phyloP scores from a whole-genome alignment of 2,888 invertebrate genomes.

The Euspilapteryx auroguttella region DNA sequence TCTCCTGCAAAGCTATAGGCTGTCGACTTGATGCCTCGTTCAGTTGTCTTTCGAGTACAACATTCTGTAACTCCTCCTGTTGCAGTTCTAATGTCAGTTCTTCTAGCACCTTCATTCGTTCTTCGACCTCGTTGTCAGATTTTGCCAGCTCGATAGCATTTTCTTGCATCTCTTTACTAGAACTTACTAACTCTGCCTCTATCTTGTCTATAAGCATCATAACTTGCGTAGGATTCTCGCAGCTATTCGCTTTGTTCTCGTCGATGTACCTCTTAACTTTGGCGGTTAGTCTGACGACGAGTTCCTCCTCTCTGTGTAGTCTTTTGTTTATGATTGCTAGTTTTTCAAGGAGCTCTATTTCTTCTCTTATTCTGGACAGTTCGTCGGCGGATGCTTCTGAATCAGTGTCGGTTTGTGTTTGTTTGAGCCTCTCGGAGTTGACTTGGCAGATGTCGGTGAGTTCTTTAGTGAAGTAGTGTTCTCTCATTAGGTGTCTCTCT shows the following conservation, averaged over 20 bases:
- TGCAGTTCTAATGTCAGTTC: constrained; percentile 55
- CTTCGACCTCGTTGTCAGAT: constrained; percentile 54
- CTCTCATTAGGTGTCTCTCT: constrained; percentile 53
- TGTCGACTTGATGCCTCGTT: constrained; percentile 48
- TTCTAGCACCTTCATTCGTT: constrained; percentile 54
- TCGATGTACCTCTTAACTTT: constrained; percentile 64
- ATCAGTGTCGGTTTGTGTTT: constrained; percentile 43
- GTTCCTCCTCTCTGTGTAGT: constrained; percentile 73
- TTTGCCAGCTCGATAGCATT: constrained; percentile 49
- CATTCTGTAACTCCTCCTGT: constrained; percentile 48
- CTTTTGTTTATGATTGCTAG: constrained; percentile 73
- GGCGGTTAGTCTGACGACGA: constrained; percentile 67
- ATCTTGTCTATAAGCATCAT: constrained; percentile 49
- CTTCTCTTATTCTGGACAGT: constrained; percentile 62
- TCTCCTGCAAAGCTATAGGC: constrained; percentile 44
- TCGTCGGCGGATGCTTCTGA: constrained; percentile 54
- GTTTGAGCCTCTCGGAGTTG: constrained; percentile 45
- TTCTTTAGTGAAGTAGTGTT: constrained; percentile 59
- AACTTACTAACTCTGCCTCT: constrained; percentile 49
- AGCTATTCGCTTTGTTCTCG: constrained; percentile 49
- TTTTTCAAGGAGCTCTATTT: constrained; percentile 73
- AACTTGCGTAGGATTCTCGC: constrained; percentile 49
- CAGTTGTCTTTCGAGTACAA: constrained; percentile 44
- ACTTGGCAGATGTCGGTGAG: constrained; percentile 55
- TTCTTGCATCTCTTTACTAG: constrained; percentile 54